phyloP scores from a whole-genome alignment of 2,113 vertebrate genomes.

The Nerophis lumbriciformis region DNA sequence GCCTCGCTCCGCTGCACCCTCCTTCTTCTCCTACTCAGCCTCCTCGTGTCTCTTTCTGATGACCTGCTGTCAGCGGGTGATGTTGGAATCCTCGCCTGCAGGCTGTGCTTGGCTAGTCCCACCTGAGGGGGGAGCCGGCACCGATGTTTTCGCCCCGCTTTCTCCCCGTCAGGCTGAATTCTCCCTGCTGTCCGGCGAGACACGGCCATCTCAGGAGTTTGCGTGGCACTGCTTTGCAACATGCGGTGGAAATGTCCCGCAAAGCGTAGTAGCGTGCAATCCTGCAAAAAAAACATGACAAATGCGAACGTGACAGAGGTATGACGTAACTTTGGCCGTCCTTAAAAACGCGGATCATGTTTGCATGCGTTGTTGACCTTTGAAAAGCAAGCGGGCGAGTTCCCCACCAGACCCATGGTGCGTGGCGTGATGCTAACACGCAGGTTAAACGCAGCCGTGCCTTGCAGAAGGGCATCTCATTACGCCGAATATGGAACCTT shows the following conservation, averaged over 20 bases:
- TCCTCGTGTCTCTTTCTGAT: constrained; percentile 38
- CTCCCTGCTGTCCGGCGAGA: not conserved
- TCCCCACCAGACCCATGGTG: not conserved
- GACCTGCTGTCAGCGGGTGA: constrained; percentile 52
- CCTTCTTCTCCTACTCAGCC: constrained; percentile 20
- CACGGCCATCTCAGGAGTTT: too few relatives aligned
- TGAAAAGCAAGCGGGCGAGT: not conserved
- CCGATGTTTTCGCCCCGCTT: not conserved
- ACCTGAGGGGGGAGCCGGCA: too few relatives aligned
- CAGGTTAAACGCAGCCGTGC: not conserved
- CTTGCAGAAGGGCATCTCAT: constrained; percentile 8
- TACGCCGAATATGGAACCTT: constrained; percentile 5
- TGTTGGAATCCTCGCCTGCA: constrained; percentile 39
- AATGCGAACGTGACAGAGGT: too few relatives aligned
- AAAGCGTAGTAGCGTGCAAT: too few relatives aligned
- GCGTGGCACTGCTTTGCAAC: constrained; percentile 29
- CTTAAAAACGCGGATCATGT: not conserved
- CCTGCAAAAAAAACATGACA: too few relatives aligned
- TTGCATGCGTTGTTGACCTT: not conserved
- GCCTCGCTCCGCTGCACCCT: constrained; percentile 16
- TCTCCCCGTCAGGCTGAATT: constrained; percentile 5
- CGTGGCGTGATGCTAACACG: constrained; percentile 2
- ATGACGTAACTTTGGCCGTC: not conserved
- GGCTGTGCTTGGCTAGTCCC: constrained; percentile 34
- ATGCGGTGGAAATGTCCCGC: constrained; percentile 36